Evolutionary conservation across 64 coral and sea anemone genomes (phyloP).

Genomic region (Montipora efflorescens): DNA sequence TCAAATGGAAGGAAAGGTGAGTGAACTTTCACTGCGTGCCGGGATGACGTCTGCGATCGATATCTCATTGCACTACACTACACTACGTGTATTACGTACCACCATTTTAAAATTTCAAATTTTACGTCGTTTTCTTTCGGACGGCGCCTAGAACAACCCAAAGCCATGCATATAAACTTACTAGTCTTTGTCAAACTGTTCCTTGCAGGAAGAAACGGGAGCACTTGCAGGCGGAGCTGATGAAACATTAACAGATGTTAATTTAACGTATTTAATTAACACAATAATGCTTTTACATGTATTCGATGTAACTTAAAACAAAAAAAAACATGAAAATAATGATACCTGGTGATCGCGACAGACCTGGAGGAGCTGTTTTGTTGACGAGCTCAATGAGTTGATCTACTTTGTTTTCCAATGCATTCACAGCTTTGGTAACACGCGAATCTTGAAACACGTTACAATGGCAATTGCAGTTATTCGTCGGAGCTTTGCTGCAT

Average conservation of each 20-base stretch:
- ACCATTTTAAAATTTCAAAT: too few species aligned
- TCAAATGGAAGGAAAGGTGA: too few species aligned
- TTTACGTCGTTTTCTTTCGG: too few species aligned
- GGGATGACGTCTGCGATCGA: too few species aligned
- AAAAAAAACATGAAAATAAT: background rate
- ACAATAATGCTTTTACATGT: background rate
- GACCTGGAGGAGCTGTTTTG: background rate
- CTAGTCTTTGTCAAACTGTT: background rate
- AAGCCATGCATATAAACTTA: background rate
- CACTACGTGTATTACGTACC: too few species aligned
- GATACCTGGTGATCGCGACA: background rate
- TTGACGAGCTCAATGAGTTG: background rate
- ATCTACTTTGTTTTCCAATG: background rate
- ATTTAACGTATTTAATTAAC: background rate
- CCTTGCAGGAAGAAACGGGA: background rate
- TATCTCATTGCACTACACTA: too few species aligned
- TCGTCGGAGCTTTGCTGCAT: background rate
- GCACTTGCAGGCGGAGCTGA: background rate
- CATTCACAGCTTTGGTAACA: background rate
- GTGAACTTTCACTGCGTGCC: too few species aligned
- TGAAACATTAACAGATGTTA: background rate
- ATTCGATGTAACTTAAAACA: background rate
- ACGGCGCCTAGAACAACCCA: too few species aligned
- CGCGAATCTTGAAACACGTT: background rate
- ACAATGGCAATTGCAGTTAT: slow-evolving; percentile 3